These are phyloP conservation scores for Phataginus tricuspis DNA, from an alignment of 2,797 vertebrate species.

Conservation along the genomic window DNA sequence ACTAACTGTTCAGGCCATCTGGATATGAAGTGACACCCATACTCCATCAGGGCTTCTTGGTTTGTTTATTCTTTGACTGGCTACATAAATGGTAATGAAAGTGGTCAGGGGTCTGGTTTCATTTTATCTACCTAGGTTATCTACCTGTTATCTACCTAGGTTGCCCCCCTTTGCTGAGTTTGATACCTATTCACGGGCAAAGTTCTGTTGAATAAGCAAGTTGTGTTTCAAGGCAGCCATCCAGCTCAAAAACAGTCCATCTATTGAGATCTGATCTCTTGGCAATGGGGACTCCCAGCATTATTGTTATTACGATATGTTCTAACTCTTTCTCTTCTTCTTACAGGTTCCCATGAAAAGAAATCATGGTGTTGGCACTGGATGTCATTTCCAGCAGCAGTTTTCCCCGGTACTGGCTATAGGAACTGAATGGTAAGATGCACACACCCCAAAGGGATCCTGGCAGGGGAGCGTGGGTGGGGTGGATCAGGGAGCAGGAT, in stretches of 20 bases:
- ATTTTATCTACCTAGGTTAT: conserved; percentile 71
- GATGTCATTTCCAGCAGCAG: conserved; percentile 67
- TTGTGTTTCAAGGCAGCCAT: conserved; percentile 78
- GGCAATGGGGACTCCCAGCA: conserved; percentile 69
- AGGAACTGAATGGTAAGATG: background rate
- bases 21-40: conserved; percentile 34
- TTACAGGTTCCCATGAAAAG: conserved; percentile 81
- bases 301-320: conserved; percentile 78
- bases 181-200: conserved; percentile 75
- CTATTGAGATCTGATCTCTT: conserved; percentile 80
- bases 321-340: conserved; percentile 76
- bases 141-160: conserved; percentile 29
- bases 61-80: conserved; percentile 73
- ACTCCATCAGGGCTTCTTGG: conserved; percentile 8
- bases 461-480: too few relatives aligned
- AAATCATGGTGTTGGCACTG: conserved; percentile 67
- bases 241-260: conserved; percentile 80
- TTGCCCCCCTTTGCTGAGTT: conserved; percentile 63
- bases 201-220: conserved; percentile 82
- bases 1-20: conserved; percentile 61
- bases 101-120: conserved; percentile 67
- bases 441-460: background rate
- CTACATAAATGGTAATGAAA: conserved; percentile 68
- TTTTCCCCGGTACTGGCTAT: background rate
- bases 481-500: fast-evolving